Evolutionary conservation across 2,113 vertebrate species (phyloP), one percentile per base, ranked within the genome.

Genomic region (Nematolebias whitei): DNA sequence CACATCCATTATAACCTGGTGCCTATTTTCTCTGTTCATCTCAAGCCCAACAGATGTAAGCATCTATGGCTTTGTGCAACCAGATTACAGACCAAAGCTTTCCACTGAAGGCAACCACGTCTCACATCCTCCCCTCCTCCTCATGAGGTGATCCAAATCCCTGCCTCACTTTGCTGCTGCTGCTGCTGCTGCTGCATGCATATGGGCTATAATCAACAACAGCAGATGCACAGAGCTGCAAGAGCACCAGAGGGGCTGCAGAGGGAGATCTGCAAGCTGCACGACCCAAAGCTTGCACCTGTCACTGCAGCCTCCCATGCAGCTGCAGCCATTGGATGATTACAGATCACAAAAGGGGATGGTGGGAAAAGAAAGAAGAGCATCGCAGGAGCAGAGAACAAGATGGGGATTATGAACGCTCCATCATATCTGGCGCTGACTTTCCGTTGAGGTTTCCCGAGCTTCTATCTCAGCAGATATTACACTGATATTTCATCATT

Each of bases 401-500:
- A 69, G 50, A 85, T 67, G 47, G 32, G 23, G 60, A 82, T 85
- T 86, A 71, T 60, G 66, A 80, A 80, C 69, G 60, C 63, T 81
- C 75, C 49, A 68, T 84, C 76, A 76, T 69, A 74, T 78, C 61
- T 80, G 52, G 55, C 50, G 45, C 52, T 74, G 50, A 43, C 40
- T 83, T 79, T 79, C 69, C 69, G 23, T 73, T 71, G 79, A 77
- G 79, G 70, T 56, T 83, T 79, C 57, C 63, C 61, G 41, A 69
- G 75, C 69, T 63, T 52, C 63, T 68, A 60, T 52, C 63, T 68
- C 44, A 11, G 63, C 59, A 71, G 77, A 88, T 85, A 84, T 88
- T 86, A 83, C 89, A 71, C 67, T 77, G 81, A 89, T 86, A 87
- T 89, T 87, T 89, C 85, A 88, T 89, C 84, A 87, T 48, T 54